Evolutionary conservation across 2,113 vertebrate genomes (phyloP).

Genomic region (Hippoglossus stenolepis): DNA sequence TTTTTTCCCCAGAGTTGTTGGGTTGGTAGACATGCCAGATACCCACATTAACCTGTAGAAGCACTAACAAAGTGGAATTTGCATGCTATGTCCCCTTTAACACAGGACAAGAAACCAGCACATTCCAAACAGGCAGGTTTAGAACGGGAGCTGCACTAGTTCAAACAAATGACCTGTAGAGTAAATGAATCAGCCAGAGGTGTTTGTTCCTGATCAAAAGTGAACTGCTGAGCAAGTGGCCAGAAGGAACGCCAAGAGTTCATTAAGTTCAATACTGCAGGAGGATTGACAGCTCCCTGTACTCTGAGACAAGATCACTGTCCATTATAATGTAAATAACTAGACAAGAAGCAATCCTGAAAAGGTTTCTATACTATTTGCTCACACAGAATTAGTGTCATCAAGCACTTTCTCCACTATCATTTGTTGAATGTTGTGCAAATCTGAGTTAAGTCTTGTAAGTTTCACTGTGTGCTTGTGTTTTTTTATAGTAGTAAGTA

Average conservation of each 20-base stretch:
- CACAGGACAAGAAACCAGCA: too few relatives aligned
- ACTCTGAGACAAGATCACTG: background rate
- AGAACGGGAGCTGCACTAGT: too few relatives aligned
- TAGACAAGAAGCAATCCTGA: background rate
- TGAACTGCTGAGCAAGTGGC: background rate
- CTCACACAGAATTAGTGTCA: conserved; percentile 1
- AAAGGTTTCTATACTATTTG: background rate
- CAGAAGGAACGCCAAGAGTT: background rate
- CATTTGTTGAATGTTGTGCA: background rate
- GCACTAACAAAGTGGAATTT: too few relatives aligned
- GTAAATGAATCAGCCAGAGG: background rate
- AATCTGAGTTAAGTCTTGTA: background rate
- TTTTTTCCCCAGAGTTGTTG: too few relatives aligned
- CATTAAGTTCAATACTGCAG: background rate
- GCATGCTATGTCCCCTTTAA: too few relatives aligned
- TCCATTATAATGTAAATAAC: conserved; percentile 8
- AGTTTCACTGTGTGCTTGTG: background rate
- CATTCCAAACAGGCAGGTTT: too few relatives aligned
- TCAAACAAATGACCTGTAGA: too few relatives aligned
- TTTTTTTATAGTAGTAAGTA: conserved; percentile 18
- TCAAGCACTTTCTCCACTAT: background rate
- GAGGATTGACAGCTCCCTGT: background rate
- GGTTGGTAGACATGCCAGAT: too few relatives aligned
- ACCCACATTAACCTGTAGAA: too few relatives aligned
- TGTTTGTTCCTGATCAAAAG: background rate